Evolutionary conservation across 2,888 invertebrate species (phyloP).

Genomic region (Pachymerium ferrugineum): DNA sequence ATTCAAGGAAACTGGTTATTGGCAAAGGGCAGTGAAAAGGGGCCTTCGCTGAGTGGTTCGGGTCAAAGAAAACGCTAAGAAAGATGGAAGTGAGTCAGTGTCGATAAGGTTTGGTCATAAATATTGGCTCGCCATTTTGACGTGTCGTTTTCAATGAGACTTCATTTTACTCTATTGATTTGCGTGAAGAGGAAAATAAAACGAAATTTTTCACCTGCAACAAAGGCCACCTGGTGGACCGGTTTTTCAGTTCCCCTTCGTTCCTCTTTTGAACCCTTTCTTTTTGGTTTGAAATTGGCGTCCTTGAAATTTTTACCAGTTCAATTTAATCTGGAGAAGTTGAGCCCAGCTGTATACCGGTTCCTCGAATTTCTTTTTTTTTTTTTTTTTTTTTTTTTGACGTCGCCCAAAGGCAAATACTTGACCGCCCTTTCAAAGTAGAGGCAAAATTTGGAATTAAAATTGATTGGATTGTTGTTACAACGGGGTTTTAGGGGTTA

Average conservation of each 20-base stretch:
- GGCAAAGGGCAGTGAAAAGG: not conserved
- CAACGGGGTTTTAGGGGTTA: not conserved
- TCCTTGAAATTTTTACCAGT: slow-evolving; percentile 17
- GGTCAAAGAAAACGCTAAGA: not conserved
- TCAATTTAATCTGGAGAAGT: slow-evolving; percentile 5
- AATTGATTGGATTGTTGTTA: not conserved
- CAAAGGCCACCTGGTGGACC: not conserved
- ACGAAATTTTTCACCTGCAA: slow-evolving; percentile 17
- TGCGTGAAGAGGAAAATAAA: not conserved
- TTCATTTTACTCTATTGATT: slow-evolving; percentile 30
- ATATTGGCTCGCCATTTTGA: slow-evolving; percentile 28
- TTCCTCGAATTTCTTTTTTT: not conserved
- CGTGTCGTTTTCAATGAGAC: not conserved
- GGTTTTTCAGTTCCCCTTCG: not conserved
- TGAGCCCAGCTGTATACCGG: slow-evolving; percentile 1
- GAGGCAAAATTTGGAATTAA: slow-evolving; percentile 11
- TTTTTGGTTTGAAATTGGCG: not conserved
- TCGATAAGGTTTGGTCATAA: slow-evolving; percentile 20
- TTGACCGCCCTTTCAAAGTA: slow-evolving; percentile 6
- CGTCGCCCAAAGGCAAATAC: not conserved
- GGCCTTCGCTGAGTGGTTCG: not conserved
- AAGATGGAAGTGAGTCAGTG: not conserved
- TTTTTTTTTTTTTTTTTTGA: not conserved
- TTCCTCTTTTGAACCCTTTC: not conserved
- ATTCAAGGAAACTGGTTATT: slow-evolving; percentile 1